A percentile compares a stretch with the other conserved stretches of the same genome.
Conservation (phyloP, 2,113 vertebrate genomes). For the Poeciliopsis retropinna region DNA sequence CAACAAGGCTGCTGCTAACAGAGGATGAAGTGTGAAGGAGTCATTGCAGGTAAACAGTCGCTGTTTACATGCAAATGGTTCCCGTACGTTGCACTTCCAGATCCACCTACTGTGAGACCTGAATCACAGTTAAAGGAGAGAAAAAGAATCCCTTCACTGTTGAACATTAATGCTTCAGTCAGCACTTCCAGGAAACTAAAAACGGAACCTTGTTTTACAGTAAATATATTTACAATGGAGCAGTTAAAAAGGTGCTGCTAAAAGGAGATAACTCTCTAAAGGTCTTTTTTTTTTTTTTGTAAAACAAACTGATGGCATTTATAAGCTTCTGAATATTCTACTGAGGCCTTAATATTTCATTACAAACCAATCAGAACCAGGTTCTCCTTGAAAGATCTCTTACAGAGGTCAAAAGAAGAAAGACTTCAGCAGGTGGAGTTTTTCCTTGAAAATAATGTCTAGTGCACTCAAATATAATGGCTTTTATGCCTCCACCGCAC, state of each 20-base stretch:
- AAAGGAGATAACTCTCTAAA: neutral
- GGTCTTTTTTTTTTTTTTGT: too few relatives aligned
- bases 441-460: too few relatives aligned
- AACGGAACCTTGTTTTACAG: too few relatives aligned
- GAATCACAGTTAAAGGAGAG: constrained; percentile 39
- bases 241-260: neutral
- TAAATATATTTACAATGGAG: too few relatives aligned
- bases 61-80: constrained; percentile 8
- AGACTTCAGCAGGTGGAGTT: too few relatives aligned
- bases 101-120: constrained; percentile 16
- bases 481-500: too few relatives aligned
- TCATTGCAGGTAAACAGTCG: constrained; percentile 12
- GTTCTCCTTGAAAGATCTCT: neutral
- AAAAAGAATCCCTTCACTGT: constrained; percentile 56
- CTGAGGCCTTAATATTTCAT: neutral
- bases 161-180: constrained; percentile 59
- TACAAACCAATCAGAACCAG: neutral
- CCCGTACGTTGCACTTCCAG: constrained; percentile 14
- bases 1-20: neutral
- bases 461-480: too few relatives aligned
- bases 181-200: constrained; percentile 19
- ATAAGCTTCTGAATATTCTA: neutral
- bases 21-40: neutral
- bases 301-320: neutral
- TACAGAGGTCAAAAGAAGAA: neutral